phyloP scores from a whole-genome alignment of 2,797 vertebrate genomes.

The Sebastes itinus region DNA sequence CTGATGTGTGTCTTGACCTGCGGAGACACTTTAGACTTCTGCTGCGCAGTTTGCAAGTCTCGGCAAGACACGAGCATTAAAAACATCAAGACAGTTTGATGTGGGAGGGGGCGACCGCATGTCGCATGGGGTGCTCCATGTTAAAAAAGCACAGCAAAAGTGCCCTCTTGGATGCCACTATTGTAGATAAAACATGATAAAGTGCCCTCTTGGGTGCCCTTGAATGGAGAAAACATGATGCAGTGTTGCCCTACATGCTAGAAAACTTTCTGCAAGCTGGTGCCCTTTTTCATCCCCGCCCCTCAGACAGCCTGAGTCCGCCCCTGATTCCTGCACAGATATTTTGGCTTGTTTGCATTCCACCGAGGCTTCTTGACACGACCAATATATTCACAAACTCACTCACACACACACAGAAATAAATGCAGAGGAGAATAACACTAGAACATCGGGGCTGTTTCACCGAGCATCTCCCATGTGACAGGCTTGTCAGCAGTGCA shows the following conservation, averaged over 20 bases:
- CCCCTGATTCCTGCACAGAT: constrained; percentile 15
- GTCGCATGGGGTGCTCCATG: too few relatives aligned
- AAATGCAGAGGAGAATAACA: constrained; percentile 15
- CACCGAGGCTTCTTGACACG: constrained; percentile 14
- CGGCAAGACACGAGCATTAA: background rate
- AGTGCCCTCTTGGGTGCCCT: too few relatives aligned
- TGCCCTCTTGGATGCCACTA: too few relatives aligned
- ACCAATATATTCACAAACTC: constrained; percentile 33
- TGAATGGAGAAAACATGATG: too few relatives aligned
- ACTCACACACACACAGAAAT: background rate
- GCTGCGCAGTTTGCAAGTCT: background rate
- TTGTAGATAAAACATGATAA: too few relatives aligned
- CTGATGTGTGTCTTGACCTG: constrained; percentile 3
- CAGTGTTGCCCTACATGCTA: too few relatives aligned
- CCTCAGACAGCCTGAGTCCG: too few relatives aligned
- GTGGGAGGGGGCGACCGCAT: too few relatives aligned
- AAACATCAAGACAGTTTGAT: constrained; percentile 11
- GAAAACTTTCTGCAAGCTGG: too few relatives aligned
- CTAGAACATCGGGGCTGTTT: background rate
- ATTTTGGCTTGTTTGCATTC: constrained; percentile 27
- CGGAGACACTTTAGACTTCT: background rate
- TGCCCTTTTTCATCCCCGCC: too few relatives aligned
- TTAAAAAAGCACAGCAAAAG: too few relatives aligned
- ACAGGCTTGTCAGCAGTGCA: constrained; percentile 18
- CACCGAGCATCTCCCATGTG: constrained; percentile 6